Evolutionary conservation across 2,888 invertebrate species (phyloP).

Genomic region (Drosophila anomalata): DNA sequence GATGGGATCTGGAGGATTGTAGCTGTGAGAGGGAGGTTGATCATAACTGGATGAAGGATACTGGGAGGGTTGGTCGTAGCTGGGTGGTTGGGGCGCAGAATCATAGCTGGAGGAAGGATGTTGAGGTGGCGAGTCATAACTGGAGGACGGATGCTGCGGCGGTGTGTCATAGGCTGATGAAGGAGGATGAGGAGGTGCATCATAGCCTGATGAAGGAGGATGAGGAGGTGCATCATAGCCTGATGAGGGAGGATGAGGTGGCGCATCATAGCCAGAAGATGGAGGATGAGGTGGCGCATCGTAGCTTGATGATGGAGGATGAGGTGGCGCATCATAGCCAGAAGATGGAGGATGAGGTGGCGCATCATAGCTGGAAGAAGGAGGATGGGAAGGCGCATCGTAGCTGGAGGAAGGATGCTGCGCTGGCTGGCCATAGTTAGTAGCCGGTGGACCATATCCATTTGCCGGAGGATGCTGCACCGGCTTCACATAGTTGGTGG

Average conservation of each 20-base stretch:
- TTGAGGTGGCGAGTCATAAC: slow-evolving; percentile 9
- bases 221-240: slow-evolving; percentile 52
- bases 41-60: slow-evolving; percentile 18
- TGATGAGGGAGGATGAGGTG: slow-evolving; percentile 23
- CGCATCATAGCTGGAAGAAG: slow-evolving; percentile 19
- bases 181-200: slow-evolving; percentile 50
- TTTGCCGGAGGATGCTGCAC: slow-evolving; percentile 26
- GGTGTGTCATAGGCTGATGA: neutral
- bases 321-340: slow-evolving; percentile 51
- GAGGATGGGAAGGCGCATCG: slow-evolving; percentile 18
- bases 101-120: slow-evolving; percentile 19
- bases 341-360: slow-evolving; percentile 36
- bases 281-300: slow-evolving; percentile 19
- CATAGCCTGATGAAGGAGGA: slow-evolving; percentile 22
- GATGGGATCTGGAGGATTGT: slow-evolving; percentile 41
- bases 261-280: slow-evolving; percentile 34
- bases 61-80: slow-evolving; percentile 7
- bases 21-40: slow-evolving; percentile 18
- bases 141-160: slow-evolving; percentile 20
- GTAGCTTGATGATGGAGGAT: slow-evolving; percentile 7
- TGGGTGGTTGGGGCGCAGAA: slow-evolving; percentile 13
- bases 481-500: slow-evolving; percentile 47
- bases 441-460: slow-evolving; percentile 48
- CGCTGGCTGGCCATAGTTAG: slow-evolving; percentile 12
- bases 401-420: slow-evolving; percentile 20